A percentile compares a stretch with the other conserved stretches of the same genome.
phyloP scores from a whole-genome alignment of 2,888 invertebrate species.

The Lordiphosa andalusiaca region DNA sequence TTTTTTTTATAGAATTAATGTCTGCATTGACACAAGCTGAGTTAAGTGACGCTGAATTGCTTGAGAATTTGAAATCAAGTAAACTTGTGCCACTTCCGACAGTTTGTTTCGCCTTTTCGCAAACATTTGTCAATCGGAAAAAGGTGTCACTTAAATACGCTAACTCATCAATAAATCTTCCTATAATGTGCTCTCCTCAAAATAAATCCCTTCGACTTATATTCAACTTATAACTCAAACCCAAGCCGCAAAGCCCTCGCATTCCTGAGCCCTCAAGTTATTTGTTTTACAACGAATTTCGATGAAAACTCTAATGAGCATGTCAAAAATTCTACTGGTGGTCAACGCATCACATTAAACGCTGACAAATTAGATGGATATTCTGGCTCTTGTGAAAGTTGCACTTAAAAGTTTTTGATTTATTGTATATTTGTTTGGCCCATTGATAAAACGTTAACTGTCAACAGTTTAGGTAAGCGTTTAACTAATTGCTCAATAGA shows the following conservation, averaged over 20 bases:
- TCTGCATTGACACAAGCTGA: too few species aligned
- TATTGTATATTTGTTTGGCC: constrained; percentile 17
- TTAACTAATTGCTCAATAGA: constrained; percentile 72
- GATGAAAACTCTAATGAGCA: constrained; percentile 56
- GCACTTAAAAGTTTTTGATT: constrained; percentile 51
- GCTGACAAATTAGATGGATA: constrained; percentile 60
- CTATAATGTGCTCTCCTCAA: too few species aligned
- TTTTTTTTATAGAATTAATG: too few species aligned
- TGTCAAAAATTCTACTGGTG: constrained; percentile 71
- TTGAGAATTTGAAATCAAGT: too few species aligned
- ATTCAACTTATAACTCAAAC: not conserved
- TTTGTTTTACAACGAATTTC: constrained; percentile 44
- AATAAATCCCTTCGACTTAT: not conserved
- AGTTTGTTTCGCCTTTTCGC: too few species aligned
- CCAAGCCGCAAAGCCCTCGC: not conserved
- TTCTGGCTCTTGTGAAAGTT: constrained; percentile 53
- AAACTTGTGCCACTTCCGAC: too few species aligned
- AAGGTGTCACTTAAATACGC: too few species aligned
- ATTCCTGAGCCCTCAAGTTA: constrained; percentile 58
- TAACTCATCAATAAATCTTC: too few species aligned
- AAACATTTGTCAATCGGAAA: too few species aligned
- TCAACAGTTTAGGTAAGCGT: constrained; percentile 60
- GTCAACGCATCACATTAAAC: constrained; percentile 19
- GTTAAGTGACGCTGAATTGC: too few species aligned
- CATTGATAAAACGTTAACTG: constrained; percentile 50